Evolutionary conservation across 2,888 invertebrate genomes (phyloP).

Genomic region (Tachystola acroxantha): DNA sequence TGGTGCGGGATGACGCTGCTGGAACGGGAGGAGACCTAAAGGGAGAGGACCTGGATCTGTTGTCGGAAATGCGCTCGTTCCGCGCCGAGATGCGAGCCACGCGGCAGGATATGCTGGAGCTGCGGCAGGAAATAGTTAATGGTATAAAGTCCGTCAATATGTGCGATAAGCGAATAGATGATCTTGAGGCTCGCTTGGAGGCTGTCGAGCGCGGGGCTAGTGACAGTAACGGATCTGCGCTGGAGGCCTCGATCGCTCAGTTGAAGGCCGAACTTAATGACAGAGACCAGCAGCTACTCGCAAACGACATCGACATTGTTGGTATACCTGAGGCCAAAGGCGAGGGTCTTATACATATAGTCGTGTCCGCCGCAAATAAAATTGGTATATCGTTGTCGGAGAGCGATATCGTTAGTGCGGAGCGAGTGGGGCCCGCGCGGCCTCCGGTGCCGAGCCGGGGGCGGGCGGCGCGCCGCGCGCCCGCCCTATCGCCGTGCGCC

Average conservation of each 20-base stretch:
- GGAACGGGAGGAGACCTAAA: too few species aligned
- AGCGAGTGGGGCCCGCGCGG: neutral
- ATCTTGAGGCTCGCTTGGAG: too few species aligned
- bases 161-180: too few species aligned
- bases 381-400: neutral
- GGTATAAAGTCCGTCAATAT: too few species aligned
- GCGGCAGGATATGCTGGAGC: too few species aligned
- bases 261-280: neutral
- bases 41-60: too few species aligned
- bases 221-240: neutral
- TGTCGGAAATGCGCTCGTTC: too few species aligned
- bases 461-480: conserved; percentile 3
- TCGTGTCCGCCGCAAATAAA: neutral
- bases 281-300: neutral
- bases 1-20: too few species aligned
- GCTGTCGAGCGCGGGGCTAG: too few species aligned
- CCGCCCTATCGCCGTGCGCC: conserved; percentile 8
- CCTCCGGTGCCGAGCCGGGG: neutral
- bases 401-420: neutral
- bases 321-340: neutral
- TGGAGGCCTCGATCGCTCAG: neutral
- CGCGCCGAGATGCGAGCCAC: too few species aligned
- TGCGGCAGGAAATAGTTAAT: too few species aligned
- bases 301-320: neutral
- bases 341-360: neutral